Base-by-base conservation (phyloP, 2,113 vertebrate genomes). In the Picathartes gymnocephalus region DNA sequence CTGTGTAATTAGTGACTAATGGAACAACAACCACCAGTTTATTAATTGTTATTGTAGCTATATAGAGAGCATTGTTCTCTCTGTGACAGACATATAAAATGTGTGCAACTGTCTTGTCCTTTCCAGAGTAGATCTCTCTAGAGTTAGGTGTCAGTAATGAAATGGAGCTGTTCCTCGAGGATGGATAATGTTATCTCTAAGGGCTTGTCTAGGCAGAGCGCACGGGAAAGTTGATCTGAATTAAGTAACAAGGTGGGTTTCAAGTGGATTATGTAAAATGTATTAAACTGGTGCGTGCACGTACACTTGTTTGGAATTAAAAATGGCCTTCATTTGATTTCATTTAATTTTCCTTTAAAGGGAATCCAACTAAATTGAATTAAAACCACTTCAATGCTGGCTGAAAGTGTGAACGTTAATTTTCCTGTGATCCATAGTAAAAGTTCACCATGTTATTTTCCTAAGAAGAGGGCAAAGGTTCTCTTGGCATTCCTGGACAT, bases 1-100 rank as follows among this genome's bases (percentile, higher is more conserved):
- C 54, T 88, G 76, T 94, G 74, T 91, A 93, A 97, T 97, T 92
- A 87, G 86, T 89, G 81, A 96, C 94, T 94, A 95, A 96, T 90
- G 86, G 94, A 94, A 90, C 57, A 92, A 88, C 82, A 94, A 76
- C 82, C 31, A 16, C 61, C 57, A 69, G 82, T 94, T 76, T 93
- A 92, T 93, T 96, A 96, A 88, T 95, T 94, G 72, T 56, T 79
- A 53, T 81, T 78, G 73, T 83, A 83, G 77, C 77, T 93, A 69
- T 93, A 83, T 48, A 74, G 44, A 79, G 45, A 92, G 31, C 56
- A 61, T 86, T 96, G 82, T 86, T 95, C 47, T 88, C 12, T 37
- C 65, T 88, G 51, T 93, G 95, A 94, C 79, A 93, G 86, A 81
- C 77, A 45, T 86, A 39, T 48, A 92, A 93, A 95, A 83, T 84